These are phyloP conservation scores for Scaptomyza reducta DNA, from an alignment of 2,888 invertebrate species.

Conservation along the genomic window DNA sequence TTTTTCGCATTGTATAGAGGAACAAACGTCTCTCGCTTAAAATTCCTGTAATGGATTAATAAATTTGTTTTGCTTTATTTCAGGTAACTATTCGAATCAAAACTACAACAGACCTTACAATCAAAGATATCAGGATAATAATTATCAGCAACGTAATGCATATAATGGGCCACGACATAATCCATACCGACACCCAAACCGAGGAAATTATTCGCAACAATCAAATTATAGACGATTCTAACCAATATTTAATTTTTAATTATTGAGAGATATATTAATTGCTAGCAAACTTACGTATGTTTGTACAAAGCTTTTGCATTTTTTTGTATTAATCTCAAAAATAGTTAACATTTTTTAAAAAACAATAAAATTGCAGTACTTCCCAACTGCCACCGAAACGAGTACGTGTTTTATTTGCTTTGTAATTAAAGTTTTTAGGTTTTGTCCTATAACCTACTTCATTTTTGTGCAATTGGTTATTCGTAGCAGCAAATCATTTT, in stretches of 20 bases:
- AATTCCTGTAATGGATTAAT: too few species aligned
- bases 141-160: slow-evolving; percentile 36
- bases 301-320: slow-evolving; percentile 1
- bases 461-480: too few species aligned
- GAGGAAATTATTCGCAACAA: slow-evolving; percentile 42
- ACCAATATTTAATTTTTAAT: neutral
- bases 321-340: neutral
- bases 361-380: too few species aligned
- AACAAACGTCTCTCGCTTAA: too few species aligned
- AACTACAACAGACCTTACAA: slow-evolving; percentile 41
- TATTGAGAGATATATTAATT: neutral
- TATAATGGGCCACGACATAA: slow-evolving; percentile 36
- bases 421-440: too few species aligned
- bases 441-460: too few species aligned
- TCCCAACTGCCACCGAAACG: too few species aligned
- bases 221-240: slow-evolving; percentile 52
- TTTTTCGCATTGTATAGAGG: too few species aligned
- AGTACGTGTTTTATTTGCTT: too few species aligned
- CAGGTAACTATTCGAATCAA: slow-evolving; percentile 39
- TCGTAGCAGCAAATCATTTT: too few species aligned
- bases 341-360: neutral
- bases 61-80: slow-evolving; percentile 4
- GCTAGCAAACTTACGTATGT: neutral
- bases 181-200: slow-evolving; percentile 26
- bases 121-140: slow-evolving; percentile 37